These are phyloP conservation scores for Ceramica pisi DNA, from an alignment of 2,888 invertebrate genomes.

Conservation along the genomic window DNA sequence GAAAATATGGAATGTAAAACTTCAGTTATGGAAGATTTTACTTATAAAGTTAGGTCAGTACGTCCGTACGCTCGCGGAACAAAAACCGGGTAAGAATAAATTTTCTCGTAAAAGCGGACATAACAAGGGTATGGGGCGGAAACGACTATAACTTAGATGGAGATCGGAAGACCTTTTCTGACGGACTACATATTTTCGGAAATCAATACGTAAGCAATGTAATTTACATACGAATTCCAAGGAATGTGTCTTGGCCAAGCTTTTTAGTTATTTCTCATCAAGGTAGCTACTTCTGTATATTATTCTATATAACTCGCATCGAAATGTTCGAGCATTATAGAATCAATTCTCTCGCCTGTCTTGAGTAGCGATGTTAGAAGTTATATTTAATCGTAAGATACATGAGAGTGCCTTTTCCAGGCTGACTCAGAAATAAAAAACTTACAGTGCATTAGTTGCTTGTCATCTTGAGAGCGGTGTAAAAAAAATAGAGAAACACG, in stretches of 20 bases:
- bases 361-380: constrained; percentile 23
- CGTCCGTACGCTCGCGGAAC: constrained; percentile 30
- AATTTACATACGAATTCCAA: constrained; percentile 61
- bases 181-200: constrained; percentile 68
- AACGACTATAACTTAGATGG: constrained; percentile 68
- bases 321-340: constrained; percentile 5
- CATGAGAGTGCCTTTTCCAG: constrained; percentile 37
- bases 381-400: constrained; percentile 44
- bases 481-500: constrained; percentile 29
- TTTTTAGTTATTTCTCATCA: constrained; percentile 36
- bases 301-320: constrained; percentile 5
- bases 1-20: constrained; percentile 21
- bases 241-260: constrained; percentile 47
- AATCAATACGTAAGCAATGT: constrained; percentile 67
- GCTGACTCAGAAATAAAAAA: constrained; percentile 30
- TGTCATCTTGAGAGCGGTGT: constrained; percentile 37
- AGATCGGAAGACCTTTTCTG: constrained; percentile 67
- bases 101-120: constrained; percentile 62
- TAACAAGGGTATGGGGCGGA: constrained; percentile 67
- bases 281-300: constrained; percentile 11
- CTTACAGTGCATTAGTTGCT: constrained; percentile 23
- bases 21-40: constrained; percentile 36
- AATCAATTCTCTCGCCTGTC: constrained; percentile 40
- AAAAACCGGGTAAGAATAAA: constrained; percentile 63
- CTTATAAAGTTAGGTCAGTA: constrained; percentile 14